Evolutionary conservation across 2,888 invertebrate genomes (phyloP).

Genomic region (Cheilosia vulpina): DNA sequence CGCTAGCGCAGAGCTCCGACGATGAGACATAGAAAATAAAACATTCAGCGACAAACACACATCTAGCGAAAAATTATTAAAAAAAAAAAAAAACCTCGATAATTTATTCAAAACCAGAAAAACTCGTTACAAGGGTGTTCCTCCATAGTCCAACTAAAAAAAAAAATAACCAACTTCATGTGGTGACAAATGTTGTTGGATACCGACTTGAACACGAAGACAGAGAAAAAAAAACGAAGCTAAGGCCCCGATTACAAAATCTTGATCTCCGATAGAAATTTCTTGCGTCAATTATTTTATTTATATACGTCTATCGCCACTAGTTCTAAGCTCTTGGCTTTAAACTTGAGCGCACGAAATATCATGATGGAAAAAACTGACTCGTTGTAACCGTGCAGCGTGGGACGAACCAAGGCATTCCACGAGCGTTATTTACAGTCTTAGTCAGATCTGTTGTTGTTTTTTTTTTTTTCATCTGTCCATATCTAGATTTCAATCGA

Average conservation of each 20-base stretch:
- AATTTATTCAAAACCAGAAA: conserved; percentile 75
- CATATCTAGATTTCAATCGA: conserved; percentile 46
- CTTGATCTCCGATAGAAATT: conserved; percentile 70
- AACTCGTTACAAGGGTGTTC: conserved; percentile 75
- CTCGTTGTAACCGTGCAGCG: conserved; percentile 56
- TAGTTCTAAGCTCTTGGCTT: conserved; percentile 28
- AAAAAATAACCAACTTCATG: conserved; percentile 53
- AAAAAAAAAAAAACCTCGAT: conserved; percentile 25
- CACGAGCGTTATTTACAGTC: conserved; percentile 56
- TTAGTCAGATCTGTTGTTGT: conserved; percentile 42
- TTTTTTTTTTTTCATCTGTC: background rate
- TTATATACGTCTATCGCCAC: conserved; percentile 38
- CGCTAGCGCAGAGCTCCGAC: conserved; percentile 48
- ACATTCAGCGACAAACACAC: no score
- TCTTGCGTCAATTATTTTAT: conserved; percentile 73
- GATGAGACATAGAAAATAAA: conserved; percentile 51
- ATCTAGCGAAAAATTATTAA: conserved; percentile 2
- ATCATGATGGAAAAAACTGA: conserved; percentile 45
- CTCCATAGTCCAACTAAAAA: conserved; percentile 60
- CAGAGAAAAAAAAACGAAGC: conserved; percentile 16
- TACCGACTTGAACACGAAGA: conserved; percentile 59
- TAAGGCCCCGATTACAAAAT: conserved; percentile 71
- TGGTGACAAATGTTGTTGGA: conserved; percentile 71
- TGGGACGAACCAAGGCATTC: conserved; percentile 74
- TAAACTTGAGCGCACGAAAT: conserved; percentile 53